Percentiles rank a stretch among this genome's conserved stretches.
Evolutionary conservation across 2,113 vertebrate genomes (phyloP).

Genomic region (Gulo gulo): DNA sequence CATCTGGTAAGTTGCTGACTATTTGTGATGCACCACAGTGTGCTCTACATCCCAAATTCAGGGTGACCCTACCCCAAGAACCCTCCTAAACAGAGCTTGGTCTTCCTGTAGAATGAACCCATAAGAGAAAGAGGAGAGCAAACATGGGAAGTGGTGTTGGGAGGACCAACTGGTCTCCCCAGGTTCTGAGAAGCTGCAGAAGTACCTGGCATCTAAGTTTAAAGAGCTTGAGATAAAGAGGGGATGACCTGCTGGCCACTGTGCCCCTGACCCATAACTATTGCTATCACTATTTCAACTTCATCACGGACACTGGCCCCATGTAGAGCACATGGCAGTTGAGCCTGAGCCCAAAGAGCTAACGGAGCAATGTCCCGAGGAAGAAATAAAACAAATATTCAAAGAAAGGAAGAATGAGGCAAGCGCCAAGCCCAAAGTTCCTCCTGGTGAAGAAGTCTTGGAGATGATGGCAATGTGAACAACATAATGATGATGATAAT

Average conservation of each 20-base stretch:
- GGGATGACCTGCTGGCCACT: neutral
- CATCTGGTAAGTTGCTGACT: neutral
- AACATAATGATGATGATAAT: neutral
- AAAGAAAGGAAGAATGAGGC: neutral
- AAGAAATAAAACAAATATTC: neutral
- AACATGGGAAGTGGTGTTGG: neutral
- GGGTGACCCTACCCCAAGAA: neutral
- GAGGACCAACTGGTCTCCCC: neutral
- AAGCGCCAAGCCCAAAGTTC: neutral
- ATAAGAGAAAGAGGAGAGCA: neutral
- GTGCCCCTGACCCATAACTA: neutral
- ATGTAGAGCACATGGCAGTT: neutral
- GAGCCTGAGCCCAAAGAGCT: neutral
- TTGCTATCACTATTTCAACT: neutral
- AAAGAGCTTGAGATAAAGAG: neutral
- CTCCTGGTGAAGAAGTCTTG: neutral
- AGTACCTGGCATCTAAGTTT: neutral
- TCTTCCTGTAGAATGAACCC: neutral
- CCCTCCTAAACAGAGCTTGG: neutral
- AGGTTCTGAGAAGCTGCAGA: neutral
- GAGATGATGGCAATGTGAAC: neutral
- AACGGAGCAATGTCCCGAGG: neutral
- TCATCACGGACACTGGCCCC: neutral
- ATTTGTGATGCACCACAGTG: neutral
- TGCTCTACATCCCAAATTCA: neutral